Evolutionary conservation across 2,797 vertebrate genomes (phyloP), one percentile per base, ranked within the genome.

Genomic region (Pseudomugil tenellus): DNA sequence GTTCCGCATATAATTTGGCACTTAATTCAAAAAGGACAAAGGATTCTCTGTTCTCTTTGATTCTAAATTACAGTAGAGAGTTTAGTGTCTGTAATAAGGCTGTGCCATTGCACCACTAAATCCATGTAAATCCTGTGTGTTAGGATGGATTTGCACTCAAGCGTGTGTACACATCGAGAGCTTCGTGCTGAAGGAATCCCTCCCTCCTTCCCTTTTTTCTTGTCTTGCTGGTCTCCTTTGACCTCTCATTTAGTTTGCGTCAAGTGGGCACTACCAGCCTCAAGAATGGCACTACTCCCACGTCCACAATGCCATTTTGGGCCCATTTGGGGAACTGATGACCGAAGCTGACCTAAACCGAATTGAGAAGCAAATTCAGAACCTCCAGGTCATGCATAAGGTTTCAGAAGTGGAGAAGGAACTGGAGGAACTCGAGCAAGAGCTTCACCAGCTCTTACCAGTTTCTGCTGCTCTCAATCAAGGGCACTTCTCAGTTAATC

Each of bases 331-430:
- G 55, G 96, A 98, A 81, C 94, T 95, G 74, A 96, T 98, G 96
- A 95, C 95, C 1, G 97, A 99, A 86, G 93, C 92, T 4, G 98
- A 99, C 80, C 85, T 98, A 58, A 92, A 94, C 74, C 94, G 92
- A 70, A 95, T 99, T 77, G 97, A 99, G 87, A 95, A 94, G 93
- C 97, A 96, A 87, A 97, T 98, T 57, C 96, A 98, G 86, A 98
- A 97, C 87, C 94, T 99, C 62, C 97, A 96, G 81, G 96, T 99
- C 61, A 94, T 98, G 95, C 96, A 96, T 86, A 95, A 97, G 81
- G 95, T 93, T 4, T 95, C 95, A 53, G 95, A 92, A 56, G 95
- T 96, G 4, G 96, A 96, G 91, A 96, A 91, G 29, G 95, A 94
- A 78, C 86, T 95, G 67, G 93, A 94, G 75, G 92, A 94, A 75